These are phyloP conservation scores for Melopsittacus undulatus DNA, from an alignment of 2,797 vertebrate genomes.

Conservation along the genomic window DNA sequence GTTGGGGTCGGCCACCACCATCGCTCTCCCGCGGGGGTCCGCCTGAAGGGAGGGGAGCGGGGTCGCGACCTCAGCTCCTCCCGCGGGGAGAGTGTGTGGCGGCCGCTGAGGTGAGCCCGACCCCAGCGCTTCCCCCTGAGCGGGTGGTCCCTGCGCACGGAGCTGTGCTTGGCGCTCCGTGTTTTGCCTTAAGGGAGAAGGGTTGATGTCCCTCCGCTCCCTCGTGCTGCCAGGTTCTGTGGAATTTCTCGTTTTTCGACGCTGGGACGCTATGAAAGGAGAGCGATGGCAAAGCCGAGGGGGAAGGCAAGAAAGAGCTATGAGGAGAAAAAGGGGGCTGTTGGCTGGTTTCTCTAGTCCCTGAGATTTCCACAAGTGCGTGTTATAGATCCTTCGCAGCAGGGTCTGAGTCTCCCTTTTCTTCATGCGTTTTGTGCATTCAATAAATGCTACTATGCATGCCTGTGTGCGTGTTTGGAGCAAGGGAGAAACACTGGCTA, in stretches of 20 bases:
- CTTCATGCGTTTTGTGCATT: background rate
- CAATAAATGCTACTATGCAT: fast-evolving
- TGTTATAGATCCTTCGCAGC: background rate
- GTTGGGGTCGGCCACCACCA: fast-evolving
- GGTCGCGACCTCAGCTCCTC: background rate
- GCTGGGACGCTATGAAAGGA: background rate
- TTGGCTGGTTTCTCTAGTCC: background rate
- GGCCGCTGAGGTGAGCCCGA: background rate
- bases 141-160: background rate
- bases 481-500: background rate
- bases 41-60: background rate
- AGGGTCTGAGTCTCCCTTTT: background rate
- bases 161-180: background rate
- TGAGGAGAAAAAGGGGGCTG: background rate
- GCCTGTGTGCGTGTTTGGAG: background rate
- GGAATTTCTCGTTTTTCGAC: background rate
- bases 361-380: background rate
- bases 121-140: background rate
- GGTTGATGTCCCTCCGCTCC: background rate
- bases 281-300: too few relatives aligned
- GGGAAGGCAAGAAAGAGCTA: background rate
- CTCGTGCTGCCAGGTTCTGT: background rate
- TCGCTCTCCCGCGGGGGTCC: background rate
- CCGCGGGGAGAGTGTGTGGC: background rate
- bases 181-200: background rate